Conservation (phyloP, 2,888 invertebrate species). For the Morpho helenor region DNA sequence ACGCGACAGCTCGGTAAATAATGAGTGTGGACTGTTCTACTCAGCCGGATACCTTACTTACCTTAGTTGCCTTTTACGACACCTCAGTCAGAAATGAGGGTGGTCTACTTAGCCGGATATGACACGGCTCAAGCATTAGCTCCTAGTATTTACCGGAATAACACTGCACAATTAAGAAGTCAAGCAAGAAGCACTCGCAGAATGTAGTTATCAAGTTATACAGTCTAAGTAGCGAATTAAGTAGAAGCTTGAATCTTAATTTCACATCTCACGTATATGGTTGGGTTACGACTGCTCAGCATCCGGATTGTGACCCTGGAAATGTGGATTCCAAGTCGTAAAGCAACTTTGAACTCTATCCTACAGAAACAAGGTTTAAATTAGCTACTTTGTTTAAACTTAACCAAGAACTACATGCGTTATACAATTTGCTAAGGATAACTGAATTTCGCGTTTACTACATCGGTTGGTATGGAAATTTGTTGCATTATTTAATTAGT, state of each 20-base stretch:
- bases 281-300: slow-evolving; percentile 31
- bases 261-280: slow-evolving; percentile 32
- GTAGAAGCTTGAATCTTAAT: slow-evolving; percentile 35
- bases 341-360: slow-evolving; percentile 11
- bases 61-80: no score
- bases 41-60: no score
- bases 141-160: no score
- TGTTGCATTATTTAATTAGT: slow-evolving; percentile 23
- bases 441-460: slow-evolving; percentile 22
- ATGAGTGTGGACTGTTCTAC: no score
- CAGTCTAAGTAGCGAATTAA: slow-evolving; percentile 33
- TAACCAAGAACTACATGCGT: slow-evolving; percentile 20
- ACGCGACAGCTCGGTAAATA: no score
- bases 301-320: slow-evolving; percentile 20
- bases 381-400: slow-evolving; percentile 10
- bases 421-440: slow-evolving; percentile 22
- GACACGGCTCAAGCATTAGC: no score
- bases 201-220: slow-evolving; percentile 17
- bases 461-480: slow-evolving; percentile 21
- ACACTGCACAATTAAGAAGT: slow-evolving; percentile 1
- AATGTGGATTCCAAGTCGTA: slow-evolving; percentile 6
- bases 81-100: no score
- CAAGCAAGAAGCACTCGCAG: slow-evolving; percentile 15
- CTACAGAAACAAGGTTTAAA: slow-evolving; percentile 1
- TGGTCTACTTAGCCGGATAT: no score